Percentiles rank a stretch among this genome's conserved stretches.
These are phyloP conservation scores for Ridgeia piscesae DNA, from an alignment of 1,140 invertebrate species.

Conservation along the genomic window DNA sequence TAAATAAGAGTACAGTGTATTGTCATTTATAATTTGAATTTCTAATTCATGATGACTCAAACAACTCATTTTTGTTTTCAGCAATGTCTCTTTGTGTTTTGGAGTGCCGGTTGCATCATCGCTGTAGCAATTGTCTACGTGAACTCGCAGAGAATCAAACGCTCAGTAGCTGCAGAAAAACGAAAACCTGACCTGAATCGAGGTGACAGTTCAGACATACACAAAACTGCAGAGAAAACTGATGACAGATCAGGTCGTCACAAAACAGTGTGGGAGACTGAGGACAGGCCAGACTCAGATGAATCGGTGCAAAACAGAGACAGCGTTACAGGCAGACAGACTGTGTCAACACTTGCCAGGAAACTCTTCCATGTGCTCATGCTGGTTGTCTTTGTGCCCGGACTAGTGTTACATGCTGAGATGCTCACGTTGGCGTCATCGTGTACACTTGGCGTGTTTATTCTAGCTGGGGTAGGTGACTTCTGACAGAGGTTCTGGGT, in stretches of 20 bases:
- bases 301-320: not conserved
- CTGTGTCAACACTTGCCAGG: not conserved
- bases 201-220: not conserved
- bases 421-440: slow-evolving; percentile 13
- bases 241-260: not conserved
- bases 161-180: not conserved
- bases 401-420: slow-evolving; percentile 11
- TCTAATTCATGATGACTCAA: not conserved
- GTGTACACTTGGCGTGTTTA: slow-evolving; percentile 10
- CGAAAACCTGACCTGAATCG: not conserved
- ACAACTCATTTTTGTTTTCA: not conserved
- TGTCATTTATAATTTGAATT: too few relatives aligned
- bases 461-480: slow-evolving; percentile 18
- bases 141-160: not conserved
- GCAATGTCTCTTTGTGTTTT: not conserved
- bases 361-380: slow-evolving; percentile 22
- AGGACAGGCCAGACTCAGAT: not conserved
- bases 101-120: not conserved
- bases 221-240: not conserved
- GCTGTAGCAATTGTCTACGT: not conserved
- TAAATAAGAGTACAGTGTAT: too few relatives aligned
- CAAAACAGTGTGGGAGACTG: not conserved
- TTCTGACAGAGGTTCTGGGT: not conserved
- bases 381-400: slow-evolving; percentile 17
- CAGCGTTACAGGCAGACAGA: not conserved